Evolutionary conservation across 1,140 invertebrate species (phyloP).

Genomic region (Pantala flavescens): DNA sequence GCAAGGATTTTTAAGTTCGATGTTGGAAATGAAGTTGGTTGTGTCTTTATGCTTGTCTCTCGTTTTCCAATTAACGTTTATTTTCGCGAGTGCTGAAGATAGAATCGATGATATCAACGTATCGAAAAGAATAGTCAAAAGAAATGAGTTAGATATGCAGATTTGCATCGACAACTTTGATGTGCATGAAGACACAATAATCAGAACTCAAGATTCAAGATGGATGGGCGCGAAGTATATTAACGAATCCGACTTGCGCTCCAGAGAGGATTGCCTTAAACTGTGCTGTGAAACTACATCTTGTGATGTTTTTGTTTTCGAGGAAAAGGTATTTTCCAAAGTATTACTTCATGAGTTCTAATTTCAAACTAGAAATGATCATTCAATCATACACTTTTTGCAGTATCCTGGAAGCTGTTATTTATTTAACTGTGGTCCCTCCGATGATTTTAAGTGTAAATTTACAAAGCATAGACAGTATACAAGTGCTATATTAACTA

Average conservation of each 20-base stretch:
- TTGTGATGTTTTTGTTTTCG: slow-evolving; percentile 86
- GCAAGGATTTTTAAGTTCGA: too few relatives aligned
- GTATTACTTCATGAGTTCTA: slow-evolving; percentile 8
- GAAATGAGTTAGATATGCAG: slow-evolving; percentile 19
- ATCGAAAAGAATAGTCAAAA: slow-evolving; percentile 12
- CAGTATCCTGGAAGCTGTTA: slow-evolving; percentile 81
- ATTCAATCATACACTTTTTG: neutral
- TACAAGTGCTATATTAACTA: slow-evolving; percentile 70
- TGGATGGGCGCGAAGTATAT: slow-evolving; percentile 80
- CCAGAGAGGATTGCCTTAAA: slow-evolving; percentile 66
- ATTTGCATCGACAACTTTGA: slow-evolving; percentile 60
- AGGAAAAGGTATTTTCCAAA: slow-evolving; percentile 64
- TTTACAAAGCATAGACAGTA: slow-evolving; percentile 82
- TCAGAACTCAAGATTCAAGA: slow-evolving; percentile 76
- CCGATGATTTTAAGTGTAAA: slow-evolving; percentile 83
- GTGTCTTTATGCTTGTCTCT: too few relatives aligned
- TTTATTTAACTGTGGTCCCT: slow-evolving; percentile 79
- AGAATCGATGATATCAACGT: too few relatives aligned
- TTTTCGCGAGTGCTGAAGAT: too few relatives aligned
- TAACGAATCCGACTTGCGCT: slow-evolving; percentile 68
- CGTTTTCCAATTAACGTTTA: too few relatives aligned
- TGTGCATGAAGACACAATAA: slow-evolving; percentile 79
- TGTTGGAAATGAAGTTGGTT: too few relatives aligned
- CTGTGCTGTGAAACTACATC: slow-evolving; percentile 75
- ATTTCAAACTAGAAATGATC: slow-evolving; percentile 11